phyloP scores from a whole-genome alignment of 2,113 vertebrate species.

The Platanista minor region DNA sequence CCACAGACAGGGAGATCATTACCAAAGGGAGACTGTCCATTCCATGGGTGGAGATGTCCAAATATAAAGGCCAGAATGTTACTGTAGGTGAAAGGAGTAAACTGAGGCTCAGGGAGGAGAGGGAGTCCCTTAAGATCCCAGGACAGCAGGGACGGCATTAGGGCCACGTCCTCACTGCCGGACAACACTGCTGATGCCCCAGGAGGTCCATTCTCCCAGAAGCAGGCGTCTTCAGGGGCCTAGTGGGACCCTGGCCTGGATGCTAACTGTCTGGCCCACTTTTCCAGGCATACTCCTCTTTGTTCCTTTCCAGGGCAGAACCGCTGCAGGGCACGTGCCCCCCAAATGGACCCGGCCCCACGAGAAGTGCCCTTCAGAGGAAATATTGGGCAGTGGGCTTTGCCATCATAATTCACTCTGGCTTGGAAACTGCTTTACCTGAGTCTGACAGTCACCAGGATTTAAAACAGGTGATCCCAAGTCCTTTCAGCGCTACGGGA shows the following conservation, averaged over 20 bases:
- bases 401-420: not conserved
- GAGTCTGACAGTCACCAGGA: not conserved
- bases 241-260: not conserved
- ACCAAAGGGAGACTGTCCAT: not conserved
- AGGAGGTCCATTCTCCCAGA: not conserved
- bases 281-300: not conserved
- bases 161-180: not conserved
- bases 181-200: not conserved
- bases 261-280: not conserved
- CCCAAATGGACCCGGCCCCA: rapidly evolving
- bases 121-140: not conserved
- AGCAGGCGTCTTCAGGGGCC: not conserved
- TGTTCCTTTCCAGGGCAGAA: not conserved
- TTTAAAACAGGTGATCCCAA: not conserved
- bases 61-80: not conserved
- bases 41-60: not conserved
- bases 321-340: not conserved
- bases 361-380: not conserved
- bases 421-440: not conserved
- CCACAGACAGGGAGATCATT: not conserved
- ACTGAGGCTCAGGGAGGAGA: not conserved
- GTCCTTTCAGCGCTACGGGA: not conserved
- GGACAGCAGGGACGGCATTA: not conserved
- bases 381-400: not conserved
- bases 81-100: not conserved